phyloP scores from a whole-genome alignment of 2,113 vertebrate genomes.

The Labeo rohita region DNA sequence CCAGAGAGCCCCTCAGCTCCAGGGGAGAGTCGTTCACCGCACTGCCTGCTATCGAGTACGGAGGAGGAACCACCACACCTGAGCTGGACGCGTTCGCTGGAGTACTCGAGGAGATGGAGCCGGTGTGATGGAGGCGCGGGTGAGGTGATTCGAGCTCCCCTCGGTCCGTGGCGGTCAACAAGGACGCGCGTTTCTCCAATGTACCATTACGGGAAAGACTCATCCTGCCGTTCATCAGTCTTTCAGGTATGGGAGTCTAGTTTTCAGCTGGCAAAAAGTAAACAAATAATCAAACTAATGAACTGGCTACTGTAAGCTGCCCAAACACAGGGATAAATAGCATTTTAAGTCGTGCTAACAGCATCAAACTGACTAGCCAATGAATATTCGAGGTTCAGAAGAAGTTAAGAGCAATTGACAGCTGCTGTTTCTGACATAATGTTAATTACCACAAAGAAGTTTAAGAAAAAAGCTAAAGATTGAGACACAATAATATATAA shows the following conservation, averaged over 20 bases:
- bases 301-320: neutral
- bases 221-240: slow-evolving; percentile 62
- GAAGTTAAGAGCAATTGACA: neutral
- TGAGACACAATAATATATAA: neutral
- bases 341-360: neutral
- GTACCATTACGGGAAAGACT: slow-evolving; percentile 74
- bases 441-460: neutral
- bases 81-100: slow-evolving; percentile 57
- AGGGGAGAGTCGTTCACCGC: slow-evolving; percentile 59
- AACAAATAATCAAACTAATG: neutral
- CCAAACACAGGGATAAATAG: neutral
- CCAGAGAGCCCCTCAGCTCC: slow-evolving; percentile 84
- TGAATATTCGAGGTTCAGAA: neutral
- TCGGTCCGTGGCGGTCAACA: slow-evolving; percentile 59
- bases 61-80: slow-evolving; percentile 75
- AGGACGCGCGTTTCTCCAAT: slow-evolving; percentile 68
- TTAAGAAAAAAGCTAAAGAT: neutral
- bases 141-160: slow-evolving; percentile 35
- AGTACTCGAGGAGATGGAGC: slow-evolving; percentile 35
- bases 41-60: slow-evolving; percentile 70
- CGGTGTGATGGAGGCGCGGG: slow-evolving; percentile 55
- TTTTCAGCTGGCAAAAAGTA: neutral
- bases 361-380: neutral
- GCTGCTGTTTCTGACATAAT: neutral
- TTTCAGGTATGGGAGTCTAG: neutral